phyloP scores from a whole-genome alignment of 2,113 vertebrate genomes.

The Engraulis encrasicolus region DNA sequence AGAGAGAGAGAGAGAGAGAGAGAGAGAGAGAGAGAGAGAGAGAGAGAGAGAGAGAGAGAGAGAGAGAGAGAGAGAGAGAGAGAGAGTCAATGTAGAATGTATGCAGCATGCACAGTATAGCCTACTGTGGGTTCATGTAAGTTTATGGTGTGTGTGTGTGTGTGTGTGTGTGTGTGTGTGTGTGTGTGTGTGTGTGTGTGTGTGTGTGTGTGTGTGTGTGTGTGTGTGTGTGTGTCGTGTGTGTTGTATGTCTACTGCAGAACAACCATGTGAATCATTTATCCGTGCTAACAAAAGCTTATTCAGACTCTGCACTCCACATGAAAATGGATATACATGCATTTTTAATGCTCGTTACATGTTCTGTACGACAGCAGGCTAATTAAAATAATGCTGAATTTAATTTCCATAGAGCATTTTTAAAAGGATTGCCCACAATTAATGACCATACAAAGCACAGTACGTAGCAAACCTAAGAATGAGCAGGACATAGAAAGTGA shows the following conservation, averaged over 20 bases:
- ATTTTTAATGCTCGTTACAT: neutral
- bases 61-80: too few species aligned
- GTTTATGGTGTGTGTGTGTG: neutral
- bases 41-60: too few species aligned
- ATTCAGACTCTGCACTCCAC: neutral
- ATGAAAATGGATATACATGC: neutral
- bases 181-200: neutral
- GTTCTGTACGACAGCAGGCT: neutral
- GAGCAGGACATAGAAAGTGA: neutral
- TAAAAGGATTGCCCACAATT: neutral
- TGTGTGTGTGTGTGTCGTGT: neutral
- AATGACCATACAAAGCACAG: neutral
- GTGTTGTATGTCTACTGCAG: neutral
- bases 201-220: neutral
- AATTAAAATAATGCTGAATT: neutral
- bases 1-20: too few species aligned
- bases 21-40: too few species aligned
- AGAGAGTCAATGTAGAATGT: too few species aligned
- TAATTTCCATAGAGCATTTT: neutral
- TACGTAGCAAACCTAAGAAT: neutral
- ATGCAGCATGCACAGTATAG: too few species aligned
- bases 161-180: neutral
- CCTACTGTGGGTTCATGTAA: too few species aligned
- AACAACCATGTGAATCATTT: neutral
- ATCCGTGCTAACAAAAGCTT: neutral